Percentiles rank a stretch among this genome's conserved stretches.
phyloP scores from a whole-genome alignment of 2,113 vertebrate genomes.

The Nycticebus coucang region DNA sequence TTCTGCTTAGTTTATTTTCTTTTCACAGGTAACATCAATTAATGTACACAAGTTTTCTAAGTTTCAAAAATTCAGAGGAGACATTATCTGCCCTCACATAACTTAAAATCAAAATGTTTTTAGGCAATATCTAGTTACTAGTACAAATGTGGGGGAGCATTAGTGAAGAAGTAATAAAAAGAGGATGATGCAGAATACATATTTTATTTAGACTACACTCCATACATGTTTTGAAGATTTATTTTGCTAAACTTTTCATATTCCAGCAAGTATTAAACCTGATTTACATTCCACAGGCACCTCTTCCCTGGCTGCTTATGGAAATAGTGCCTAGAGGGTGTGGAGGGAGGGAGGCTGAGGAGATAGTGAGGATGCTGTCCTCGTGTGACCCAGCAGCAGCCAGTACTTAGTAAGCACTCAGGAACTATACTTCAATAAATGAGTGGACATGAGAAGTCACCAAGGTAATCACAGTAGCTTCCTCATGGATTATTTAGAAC shows the following conservation, averaged over 20 bases:
- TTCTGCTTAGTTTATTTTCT: neutral
- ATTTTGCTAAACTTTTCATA: neutral
- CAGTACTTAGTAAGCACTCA: neutral
- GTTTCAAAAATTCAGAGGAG: neutral
- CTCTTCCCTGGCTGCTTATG: neutral
- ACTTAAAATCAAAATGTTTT: constrained; percentile 20
- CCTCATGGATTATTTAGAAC: neutral
- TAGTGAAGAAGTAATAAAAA: constrained; percentile 34
- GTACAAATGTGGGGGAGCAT: neutral
- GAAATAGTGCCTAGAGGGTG: neutral
- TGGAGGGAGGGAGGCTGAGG: neutral
- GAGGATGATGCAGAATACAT: neutral
- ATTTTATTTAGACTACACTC: neutral
- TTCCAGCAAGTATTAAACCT: neutral
- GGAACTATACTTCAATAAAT: neutral
- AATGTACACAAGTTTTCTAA: neutral
- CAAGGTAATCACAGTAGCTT: neutral
- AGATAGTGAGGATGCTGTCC: neutral
- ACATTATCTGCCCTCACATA: neutral
- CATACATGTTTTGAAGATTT: neutral
- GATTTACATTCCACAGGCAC: neutral
- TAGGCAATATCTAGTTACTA: neutral
- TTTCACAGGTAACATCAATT: neutral
- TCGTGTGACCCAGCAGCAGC: no score
- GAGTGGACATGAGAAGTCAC: neutral